Percentiles rank a stretch among this genome's conserved stretches.
Evolutionary conservation across 2,888 invertebrate genomes (phyloP).

Genomic region (Nemotelus nigrinus): DNA sequence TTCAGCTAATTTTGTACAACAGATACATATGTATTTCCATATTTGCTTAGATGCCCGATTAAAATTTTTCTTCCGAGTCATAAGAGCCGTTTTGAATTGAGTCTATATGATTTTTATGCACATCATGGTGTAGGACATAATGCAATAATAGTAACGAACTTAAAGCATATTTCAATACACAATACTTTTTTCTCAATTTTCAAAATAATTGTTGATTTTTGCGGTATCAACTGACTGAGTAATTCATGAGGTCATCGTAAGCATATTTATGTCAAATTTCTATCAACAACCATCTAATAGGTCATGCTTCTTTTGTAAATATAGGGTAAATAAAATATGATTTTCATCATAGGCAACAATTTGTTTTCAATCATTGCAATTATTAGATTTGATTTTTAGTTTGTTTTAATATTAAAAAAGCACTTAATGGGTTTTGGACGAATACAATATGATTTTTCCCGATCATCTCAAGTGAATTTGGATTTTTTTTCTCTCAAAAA

Average conservation of each 20-base stretch:
- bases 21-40: constrained; percentile 4
- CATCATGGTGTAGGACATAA: no score
- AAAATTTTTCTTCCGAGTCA: background rate
- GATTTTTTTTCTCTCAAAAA: no score
- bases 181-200: no score
- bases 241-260: background rate
- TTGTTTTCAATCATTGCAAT: background rate
- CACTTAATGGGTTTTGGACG: constrained; percentile 20
- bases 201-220: no score
- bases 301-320: background rate
- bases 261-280: background rate
- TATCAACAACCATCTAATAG: background rate
- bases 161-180: no score
- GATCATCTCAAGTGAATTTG: background rate
- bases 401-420: constrained; percentile 3
- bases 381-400: background rate
- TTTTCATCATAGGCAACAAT: background rate
- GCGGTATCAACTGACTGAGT: no score
- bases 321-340: background rate
- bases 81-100: constrained; percentile 24
- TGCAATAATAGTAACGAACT: no score
- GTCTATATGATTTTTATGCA: no score
- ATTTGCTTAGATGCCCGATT: background rate
- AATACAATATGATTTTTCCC: background rate
- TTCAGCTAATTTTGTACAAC: background rate